A percentile compares a stretch with the other conserved stretches of the same genome.
Evolutionary conservation across 2,888 invertebrate species (phyloP).

Genomic region (Mythimna albipuncta): DNA sequence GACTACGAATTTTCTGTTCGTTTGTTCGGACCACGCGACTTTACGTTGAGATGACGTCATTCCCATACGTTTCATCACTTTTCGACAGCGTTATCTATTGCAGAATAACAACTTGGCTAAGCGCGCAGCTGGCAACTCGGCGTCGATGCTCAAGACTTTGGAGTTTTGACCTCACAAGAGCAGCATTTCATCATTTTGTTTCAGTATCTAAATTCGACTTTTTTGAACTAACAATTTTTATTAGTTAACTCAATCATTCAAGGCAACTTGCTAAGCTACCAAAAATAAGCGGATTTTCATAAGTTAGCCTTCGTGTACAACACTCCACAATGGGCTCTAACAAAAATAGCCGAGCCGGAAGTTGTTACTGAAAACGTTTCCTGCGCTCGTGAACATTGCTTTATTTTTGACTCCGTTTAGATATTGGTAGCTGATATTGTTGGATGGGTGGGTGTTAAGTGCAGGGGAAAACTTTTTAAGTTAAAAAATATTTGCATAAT

Average conservation of each 20-base stretch:
- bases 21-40: no score
- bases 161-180: no score
- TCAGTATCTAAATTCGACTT: no score
- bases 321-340: constrained; percentile 15
- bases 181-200: no score
- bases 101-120: no score
- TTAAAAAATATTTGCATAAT: not conserved
- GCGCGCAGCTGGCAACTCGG: no score
- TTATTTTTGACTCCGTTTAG: constrained; percentile 46
- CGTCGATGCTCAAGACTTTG: no score
- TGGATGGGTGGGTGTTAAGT: not conserved
- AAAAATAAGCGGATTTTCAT: not conserved
- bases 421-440: constrained; percentile 25
- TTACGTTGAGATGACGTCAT: no score
- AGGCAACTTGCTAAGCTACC: not conserved
- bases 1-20: no score
- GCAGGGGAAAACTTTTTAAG: not conserved
- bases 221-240: no score
- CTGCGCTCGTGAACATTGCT: constrained; percentile 28
- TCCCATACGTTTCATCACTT: no score
- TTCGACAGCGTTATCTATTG: no score
- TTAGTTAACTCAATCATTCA: not conserved
- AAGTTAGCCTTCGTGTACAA: constrained; percentile 25
- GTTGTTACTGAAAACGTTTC: constrained; percentile 56
- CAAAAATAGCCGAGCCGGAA: constrained; percentile 51